These are phyloP conservation scores for Orthosia incerta DNA, from an alignment of 2,888 invertebrate species.

Conservation along the genomic window DNA sequence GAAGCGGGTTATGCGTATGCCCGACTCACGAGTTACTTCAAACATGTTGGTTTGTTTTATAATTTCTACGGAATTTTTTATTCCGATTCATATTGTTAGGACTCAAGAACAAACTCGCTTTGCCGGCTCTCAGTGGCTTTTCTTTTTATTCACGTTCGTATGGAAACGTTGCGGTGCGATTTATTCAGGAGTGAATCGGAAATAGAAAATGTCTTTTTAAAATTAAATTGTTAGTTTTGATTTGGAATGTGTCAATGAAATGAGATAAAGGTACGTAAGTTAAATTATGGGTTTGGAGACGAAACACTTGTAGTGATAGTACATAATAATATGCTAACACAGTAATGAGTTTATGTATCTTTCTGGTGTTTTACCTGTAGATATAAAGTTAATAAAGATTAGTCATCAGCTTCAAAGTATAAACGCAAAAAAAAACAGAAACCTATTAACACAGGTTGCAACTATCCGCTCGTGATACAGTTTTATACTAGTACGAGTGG, in stretches of 20 bases:
- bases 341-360: too few relatives aligned
- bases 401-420: too few relatives aligned
- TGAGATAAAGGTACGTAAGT: too few relatives aligned
- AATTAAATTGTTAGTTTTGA: conserved; percentile 26
- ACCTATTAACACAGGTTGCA: too few relatives aligned
- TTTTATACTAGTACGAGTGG: too few relatives aligned
- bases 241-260: too few relatives aligned
- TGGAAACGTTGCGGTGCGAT: conserved; percentile 34
- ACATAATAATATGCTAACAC: not conserved
- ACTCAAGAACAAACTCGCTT: conserved; percentile 52
- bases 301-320: not conserved
- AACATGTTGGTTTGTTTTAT: conserved; percentile 85
- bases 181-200: conserved; percentile 46
- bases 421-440: too few relatives aligned
- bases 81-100: conserved; percentile 70
- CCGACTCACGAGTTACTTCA: conserved; percentile 83
- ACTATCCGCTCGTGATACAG: too few relatives aligned
- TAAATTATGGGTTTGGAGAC: too few relatives aligned
- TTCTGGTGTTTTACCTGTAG: too few relatives aligned
- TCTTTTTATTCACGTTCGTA: conserved; percentile 48
- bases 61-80: conserved; percentile 79
- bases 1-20: conserved; percentile 86
- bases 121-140: conserved; percentile 35
- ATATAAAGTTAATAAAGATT: too few relatives aligned
- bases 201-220: conserved; percentile 29